phyloP scores from a whole-genome alignment of 2,113 vertebrate genomes.

The Rhinopithecus roxellana region DNA sequence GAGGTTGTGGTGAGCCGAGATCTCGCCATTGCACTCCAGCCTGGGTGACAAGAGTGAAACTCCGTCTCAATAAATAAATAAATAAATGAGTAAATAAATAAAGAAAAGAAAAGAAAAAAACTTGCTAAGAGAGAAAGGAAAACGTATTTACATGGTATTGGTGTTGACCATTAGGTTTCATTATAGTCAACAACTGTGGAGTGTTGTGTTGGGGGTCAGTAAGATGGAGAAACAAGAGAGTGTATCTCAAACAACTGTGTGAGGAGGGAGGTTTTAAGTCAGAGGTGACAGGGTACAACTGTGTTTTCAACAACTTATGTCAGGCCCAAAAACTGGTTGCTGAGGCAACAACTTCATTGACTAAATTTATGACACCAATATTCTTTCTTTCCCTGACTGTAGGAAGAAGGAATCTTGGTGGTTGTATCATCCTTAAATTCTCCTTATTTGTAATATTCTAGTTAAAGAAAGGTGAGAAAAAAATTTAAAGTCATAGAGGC shows the following conservation, averaged over 20 bases:
- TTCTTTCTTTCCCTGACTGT: neutral
- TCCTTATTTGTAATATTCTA: slow-evolving; percentile 1
- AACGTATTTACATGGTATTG: neutral
- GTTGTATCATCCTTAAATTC: neutral
- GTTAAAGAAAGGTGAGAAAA: neutral
- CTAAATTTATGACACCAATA: neutral
- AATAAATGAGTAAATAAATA: no score
- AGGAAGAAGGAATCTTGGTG: neutral
- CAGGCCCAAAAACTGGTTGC: no score
- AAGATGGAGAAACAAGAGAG: neutral
- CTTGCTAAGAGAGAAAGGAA: neutral
- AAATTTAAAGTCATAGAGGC: neutral
- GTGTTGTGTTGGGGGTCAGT: no score
- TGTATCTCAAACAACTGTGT: neutral
- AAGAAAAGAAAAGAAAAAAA: neutral
- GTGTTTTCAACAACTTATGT: neutral
- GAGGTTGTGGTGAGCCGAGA: no score
- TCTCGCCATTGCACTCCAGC: no score
- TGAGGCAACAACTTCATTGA: neutral
- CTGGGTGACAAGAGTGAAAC: no score
- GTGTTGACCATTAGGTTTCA: neutral
- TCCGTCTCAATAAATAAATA: no score
- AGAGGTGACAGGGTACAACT: neutral
- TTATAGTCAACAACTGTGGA: neutral
- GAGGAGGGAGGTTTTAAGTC: no score